Evolutionary conservation across 1,140 invertebrate genomes (phyloP), one percentile per base, ranked within the genome.

Genomic region (Drosophila dunni): DNA sequence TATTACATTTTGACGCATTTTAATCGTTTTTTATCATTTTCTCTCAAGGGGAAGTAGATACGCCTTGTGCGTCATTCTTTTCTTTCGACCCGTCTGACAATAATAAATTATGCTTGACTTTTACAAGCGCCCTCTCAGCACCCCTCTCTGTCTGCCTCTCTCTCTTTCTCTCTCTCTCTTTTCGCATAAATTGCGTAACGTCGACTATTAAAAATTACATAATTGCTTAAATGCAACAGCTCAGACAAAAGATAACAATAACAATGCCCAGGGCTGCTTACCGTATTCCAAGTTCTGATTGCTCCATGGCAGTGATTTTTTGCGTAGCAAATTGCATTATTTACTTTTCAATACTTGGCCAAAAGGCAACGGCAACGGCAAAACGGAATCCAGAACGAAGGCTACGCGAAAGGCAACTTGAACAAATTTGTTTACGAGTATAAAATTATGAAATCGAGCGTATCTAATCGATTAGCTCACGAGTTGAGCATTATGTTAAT

Each of bases 151-250:
- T 29, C 0, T 29, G 1, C 3, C 24, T 29, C 24, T 29, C 24
- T 29, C 24, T 29, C 24, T 29, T 3, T 29, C 24, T n/a, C 34
- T 8, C 24, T 13, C 33, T 57, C 11, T 15, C 50, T n/a, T 24
- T 58, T 15, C 3, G 6, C 15, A 60, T 79, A 75, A 81, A 78
- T 75, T 82, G 64, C 79, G 75, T 81, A 82, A 72, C 81, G 58
- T 33, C 63, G 83, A 75, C 82, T 82, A 86, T 85, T 85, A 86
- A 85, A 85, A 86, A 85, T 85, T 82, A 85, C 82, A 86, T 79
- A 85, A 85, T 85, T 85, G 82, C 78, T 85, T 64, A 86, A 76
- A 67, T 85, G 82, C 81, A 79, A 70, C 81, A 45, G 17, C 48
- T 40, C 63, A 66, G 45, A 64, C 73, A 84, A 83, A 63, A 64